Conservation (phyloP, 2,888 invertebrate species). For the Eupeodes latifasciatus region DNA sequence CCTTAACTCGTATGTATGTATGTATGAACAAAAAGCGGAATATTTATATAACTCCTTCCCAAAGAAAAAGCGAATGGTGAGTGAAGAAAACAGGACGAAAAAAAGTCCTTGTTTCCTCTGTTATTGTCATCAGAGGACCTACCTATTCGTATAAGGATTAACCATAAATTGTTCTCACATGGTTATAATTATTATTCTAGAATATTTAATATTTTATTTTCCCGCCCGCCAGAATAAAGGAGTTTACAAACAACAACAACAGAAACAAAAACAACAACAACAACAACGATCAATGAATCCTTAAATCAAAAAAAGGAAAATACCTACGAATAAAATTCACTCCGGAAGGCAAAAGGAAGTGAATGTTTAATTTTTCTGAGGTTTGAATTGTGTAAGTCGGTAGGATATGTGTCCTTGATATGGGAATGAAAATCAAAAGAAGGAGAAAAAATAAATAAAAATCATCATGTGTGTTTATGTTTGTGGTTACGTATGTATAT, state of each 20-base stretch:
- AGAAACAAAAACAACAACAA: background rate
- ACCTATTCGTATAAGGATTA: constrained; percentile 1
- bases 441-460: background rate
- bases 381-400: constrained; percentile 5
- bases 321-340: background rate
- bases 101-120: background rate
- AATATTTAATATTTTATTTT: constrained; percentile 4
- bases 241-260: background rate
- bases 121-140: background rate
- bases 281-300: constrained; percentile 20
- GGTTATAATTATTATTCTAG: constrained; percentile 14
- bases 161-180: constrained; percentile 27
- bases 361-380: constrained; percentile 17
- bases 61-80: background rate
- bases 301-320: constrained; percentile 5
- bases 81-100: background rate
- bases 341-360: background rate
- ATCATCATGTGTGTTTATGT: constrained; percentile 15
- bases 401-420: background rate
- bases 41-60: constrained; percentile 11
- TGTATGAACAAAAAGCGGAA: background rate
- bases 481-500: constrained; percentile 5
- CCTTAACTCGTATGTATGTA: background rate
- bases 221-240: background rate
- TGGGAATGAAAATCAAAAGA: background rate